Evolutionary conservation across 1,140 invertebrate species (phyloP).

Genomic region (Platorchestia sp.): DNA sequence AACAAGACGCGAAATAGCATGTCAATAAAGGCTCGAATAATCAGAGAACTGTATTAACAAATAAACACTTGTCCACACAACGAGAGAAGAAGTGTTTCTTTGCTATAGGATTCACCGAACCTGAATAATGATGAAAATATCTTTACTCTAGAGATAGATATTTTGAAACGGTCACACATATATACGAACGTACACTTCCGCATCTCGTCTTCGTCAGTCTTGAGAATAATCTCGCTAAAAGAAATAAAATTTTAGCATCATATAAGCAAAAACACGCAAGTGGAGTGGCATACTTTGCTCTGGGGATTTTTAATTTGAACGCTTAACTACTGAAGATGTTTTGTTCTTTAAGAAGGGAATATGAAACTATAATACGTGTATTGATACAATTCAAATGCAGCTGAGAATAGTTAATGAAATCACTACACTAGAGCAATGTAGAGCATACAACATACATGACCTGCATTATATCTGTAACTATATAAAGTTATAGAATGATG

Average conservation of each 20-base stretch:
- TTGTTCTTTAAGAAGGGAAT: neutral
- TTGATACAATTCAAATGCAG: neutral
- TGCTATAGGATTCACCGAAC: neutral
- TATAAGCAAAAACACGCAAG: neutral
- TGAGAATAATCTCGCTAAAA: neutral
- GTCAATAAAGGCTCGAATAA: neutral
- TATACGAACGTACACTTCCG: neutral
- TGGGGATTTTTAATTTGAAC: neutral
- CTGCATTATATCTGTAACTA: neutral
- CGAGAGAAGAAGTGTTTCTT: neutral
- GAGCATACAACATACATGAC: neutral
- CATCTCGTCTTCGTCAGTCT: neutral
- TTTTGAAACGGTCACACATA: neutral
- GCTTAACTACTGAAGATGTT: neutral
- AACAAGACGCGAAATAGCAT: neutral
- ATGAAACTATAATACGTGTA: neutral
- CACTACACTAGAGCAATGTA: constrained; percentile 2
- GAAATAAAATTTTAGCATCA: neutral
- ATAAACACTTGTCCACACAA: neutral
- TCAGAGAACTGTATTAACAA: neutral
- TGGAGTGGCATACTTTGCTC: neutral
- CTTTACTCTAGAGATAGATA: neutral
- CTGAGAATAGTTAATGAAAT: neutral
- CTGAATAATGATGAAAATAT: neutral
- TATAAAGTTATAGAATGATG: neutral